phyloP scores from a whole-genome alignment of 1,140 invertebrate species.

The Drosophila ficusphila region DNA sequence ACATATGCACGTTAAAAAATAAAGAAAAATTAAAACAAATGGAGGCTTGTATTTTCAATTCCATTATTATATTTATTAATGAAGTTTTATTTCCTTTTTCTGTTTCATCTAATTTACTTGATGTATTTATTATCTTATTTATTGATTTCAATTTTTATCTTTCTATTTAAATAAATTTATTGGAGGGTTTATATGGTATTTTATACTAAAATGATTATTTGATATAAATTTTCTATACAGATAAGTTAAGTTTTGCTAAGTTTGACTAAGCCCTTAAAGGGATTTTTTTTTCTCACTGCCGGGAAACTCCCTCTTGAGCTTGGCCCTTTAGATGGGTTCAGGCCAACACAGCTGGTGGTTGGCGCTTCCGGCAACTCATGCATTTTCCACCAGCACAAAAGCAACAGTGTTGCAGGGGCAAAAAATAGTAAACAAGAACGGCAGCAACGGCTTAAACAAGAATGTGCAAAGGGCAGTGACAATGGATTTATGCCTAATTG shows the following conservation, averaged over 20 bases:
- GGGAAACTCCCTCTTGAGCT: not conserved
- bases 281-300: conserved; percentile 8
- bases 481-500: conserved; percentile 68
- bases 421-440: conserved; percentile 17
- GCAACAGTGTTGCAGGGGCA: conserved; percentile 38
- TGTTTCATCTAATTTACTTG: not conserved
- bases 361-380: conserved; percentile 63
- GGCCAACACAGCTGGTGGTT: conserved; percentile 60
- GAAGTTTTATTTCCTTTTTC: not conserved
- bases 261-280: no score
- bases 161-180: not conserved
- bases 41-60: no score
- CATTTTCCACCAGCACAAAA: conserved; percentile 61
- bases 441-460: conserved; percentile 34
- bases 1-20: not conserved
- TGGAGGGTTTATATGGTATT: not conserved
- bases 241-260: no score
- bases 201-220: not conserved
- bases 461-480: conserved; percentile 50
- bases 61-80: not conserved
- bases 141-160: not conserved
- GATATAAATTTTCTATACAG: no score
- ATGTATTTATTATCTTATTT: not conserved
- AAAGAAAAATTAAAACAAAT: not conserved
- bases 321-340: conserved; percentile 39